Percentiles rank a stretch among this genome's conserved stretches.
Evolutionary conservation across 2,888 invertebrate genomes (phyloP).

Genomic region (Embidobia sp.): DNA sequence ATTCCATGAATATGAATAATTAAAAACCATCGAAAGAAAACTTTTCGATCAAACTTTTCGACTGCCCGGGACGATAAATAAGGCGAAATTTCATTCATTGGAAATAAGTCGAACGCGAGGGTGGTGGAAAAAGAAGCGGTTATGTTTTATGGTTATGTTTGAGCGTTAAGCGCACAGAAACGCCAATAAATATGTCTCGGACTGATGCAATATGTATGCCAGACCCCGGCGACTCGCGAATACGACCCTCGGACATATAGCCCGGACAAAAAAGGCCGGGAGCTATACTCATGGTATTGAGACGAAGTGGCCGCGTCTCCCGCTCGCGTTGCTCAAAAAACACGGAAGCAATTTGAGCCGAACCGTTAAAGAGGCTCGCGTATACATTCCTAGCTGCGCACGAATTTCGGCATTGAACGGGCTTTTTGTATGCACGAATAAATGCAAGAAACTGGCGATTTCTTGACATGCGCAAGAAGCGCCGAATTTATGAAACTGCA

Average conservation of each 20-base stretch:
- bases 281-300: conserved; percentile 25
- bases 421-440: conserved; percentile 40
- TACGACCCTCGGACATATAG: conserved; percentile 54
- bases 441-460: conserved; percentile 48
- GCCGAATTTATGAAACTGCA: conserved; percentile 54
- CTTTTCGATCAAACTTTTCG: conserved; percentile 1
- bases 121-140: conserved; percentile 52
- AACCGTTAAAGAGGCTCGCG: conserved; percentile 52
- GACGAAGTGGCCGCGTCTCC: too few species aligned
- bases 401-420: conserved; percentile 47
- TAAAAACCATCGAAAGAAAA: background rate
- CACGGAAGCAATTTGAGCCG: conserved; percentile 45
- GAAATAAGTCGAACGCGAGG: conserved; percentile 42
- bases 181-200: conserved; percentile 65
- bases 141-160: conserved; percentile 62
- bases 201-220: conserved; percentile 66
- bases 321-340: conserved; percentile 35
- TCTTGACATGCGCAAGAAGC: conserved; percentile 54
- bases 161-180: conserved; percentile 61
- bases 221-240: conserved; percentile 55
- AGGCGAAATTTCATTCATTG: conserved; percentile 45
- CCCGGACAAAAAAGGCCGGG: conserved; percentile 44
- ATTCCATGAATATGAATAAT: too few species aligned
- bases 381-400: conserved; percentile 46
- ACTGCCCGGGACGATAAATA: conserved; percentile 30